Conservation (phyloP, 2,113 vertebrate genomes). For the Dolichotis patagonum region DNA sequence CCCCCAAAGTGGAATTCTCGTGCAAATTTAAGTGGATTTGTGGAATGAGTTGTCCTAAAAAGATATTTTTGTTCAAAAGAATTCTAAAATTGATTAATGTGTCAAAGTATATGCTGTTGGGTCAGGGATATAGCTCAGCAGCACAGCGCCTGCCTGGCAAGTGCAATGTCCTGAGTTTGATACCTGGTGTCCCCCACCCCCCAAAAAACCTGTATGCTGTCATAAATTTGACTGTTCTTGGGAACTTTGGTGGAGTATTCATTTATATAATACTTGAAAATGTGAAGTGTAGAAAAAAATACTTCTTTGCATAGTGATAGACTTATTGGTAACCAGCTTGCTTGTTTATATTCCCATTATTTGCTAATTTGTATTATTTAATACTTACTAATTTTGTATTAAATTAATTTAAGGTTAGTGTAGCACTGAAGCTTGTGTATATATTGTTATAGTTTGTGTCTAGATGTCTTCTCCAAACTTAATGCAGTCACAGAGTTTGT, state of each 20-base stretch:
- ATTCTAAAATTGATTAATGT: neutral
- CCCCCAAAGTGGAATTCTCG: no score
- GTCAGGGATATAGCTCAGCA: no score
- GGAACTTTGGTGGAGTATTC: neutral
- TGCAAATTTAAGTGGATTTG: neutral
- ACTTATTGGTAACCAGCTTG: neutral
- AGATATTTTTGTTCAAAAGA: slow-evolving; percentile 26
- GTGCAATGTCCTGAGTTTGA: no score
- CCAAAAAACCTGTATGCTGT: neutral
- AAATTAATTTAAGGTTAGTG: neutral
- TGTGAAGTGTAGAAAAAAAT: neutral
- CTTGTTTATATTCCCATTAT: neutral
- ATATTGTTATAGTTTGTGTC: neutral
- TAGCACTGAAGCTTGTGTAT: neutral
- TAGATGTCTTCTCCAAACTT: neutral
- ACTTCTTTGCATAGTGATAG: neutral
- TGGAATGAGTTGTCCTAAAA: neutral
- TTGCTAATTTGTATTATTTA: neutral
- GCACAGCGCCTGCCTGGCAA: no score
- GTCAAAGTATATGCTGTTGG: neutral
- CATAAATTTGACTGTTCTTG: neutral
- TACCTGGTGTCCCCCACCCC: no score
- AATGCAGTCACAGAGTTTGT: no score
- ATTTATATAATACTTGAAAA: neutral
- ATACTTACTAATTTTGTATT: neutral